phyloP scores from a whole-genome alignment of 2,888 invertebrate species.

The Perdita meconis region DNA sequence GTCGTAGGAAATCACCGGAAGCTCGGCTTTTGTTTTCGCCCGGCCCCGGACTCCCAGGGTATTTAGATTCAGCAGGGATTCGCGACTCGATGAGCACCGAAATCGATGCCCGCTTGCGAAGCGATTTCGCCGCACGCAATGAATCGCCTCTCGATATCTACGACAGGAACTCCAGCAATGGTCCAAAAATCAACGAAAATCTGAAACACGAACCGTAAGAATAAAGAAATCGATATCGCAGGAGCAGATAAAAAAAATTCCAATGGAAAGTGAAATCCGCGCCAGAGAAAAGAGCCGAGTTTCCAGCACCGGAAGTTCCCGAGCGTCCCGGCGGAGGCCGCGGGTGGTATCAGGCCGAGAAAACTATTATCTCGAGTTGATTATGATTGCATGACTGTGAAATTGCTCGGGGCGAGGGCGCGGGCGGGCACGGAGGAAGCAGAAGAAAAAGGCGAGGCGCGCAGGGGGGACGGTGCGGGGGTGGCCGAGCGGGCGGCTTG shows the following conservation, averaged over 20 bases:
- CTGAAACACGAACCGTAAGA: too few species aligned
- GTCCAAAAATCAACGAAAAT: too few species aligned
- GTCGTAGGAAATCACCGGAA: slow-evolving; percentile 65
- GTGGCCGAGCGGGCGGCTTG: slow-evolving; percentile 69
- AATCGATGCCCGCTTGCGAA: not conserved
- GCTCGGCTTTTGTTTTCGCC: slow-evolving; percentile 32
- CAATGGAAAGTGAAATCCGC: not conserved
- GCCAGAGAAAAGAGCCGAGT: not conserved
- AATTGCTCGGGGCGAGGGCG: slow-evolving; percentile 73
- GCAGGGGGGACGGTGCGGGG: slow-evolving; percentile 23
- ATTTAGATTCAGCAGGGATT: slow-evolving; percentile 52
- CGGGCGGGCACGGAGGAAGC: slow-evolving; percentile 41
- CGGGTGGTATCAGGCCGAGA: slow-evolving; percentile 52
- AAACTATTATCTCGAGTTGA: slow-evolving; percentile 78
- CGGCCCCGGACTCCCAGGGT: not conserved
- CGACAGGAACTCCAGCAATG: not conserved
- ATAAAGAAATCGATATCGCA: too few species aligned
- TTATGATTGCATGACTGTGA: slow-evolving; percentile 83
- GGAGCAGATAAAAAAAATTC: too few species aligned
- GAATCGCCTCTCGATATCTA: not conserved
- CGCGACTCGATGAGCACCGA: slow-evolving; percentile 34
- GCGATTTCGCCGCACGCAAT: not conserved
- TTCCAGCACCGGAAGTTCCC: slow-evolving; percentile 34
- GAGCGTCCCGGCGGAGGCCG: slow-evolving; percentile 13
- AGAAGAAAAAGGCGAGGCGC: slow-evolving; percentile 39